These are phyloP conservation scores for Luffia ferchaultella DNA, from an alignment of 2,888 invertebrate genomes.

Conservation along the genomic window DNA sequence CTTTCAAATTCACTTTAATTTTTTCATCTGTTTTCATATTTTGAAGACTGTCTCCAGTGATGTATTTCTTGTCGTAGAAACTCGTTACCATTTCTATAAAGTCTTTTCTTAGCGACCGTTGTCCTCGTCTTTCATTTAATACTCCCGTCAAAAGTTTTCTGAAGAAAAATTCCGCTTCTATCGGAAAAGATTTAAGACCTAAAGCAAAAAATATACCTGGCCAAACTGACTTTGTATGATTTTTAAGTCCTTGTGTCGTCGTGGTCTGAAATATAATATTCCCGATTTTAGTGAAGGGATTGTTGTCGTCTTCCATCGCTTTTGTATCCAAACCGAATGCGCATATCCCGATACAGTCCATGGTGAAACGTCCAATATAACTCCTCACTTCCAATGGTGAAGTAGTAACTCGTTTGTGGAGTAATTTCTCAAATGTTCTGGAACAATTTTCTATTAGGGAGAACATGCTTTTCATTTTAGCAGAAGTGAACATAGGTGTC, in stretches of 20 bases:
- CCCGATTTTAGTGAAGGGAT: background rate
- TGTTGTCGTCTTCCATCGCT: background rate
- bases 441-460: constrained; percentile 18
- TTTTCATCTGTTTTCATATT: background rate
- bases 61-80: background rate
- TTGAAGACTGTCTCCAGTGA: constrained; percentile 1
- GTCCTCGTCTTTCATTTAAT: background rate
- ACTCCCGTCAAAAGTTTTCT: background rate
- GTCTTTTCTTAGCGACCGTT: background rate
- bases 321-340: constrained; percentile 3
- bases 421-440: constrained; percentile 9
- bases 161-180: background rate
- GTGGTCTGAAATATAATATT: background rate
- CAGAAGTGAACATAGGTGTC: constrained; percentile 20
- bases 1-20: constrained; percentile 2
- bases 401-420: constrained; percentile 8
- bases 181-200: background rate
- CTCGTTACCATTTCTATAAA: constrained; percentile 3
- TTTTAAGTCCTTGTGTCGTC: background rate
- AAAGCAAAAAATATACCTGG: constrained; percentile 3
- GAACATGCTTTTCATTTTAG: constrained; percentile 22
- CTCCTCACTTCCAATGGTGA: background rate
- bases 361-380: background rate
- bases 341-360: constrained; percentile 1
- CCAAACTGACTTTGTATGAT: background rate